Conservation (phyloP, 2,113 vertebrate genomes). For the Fukomys damarensis region DNA sequence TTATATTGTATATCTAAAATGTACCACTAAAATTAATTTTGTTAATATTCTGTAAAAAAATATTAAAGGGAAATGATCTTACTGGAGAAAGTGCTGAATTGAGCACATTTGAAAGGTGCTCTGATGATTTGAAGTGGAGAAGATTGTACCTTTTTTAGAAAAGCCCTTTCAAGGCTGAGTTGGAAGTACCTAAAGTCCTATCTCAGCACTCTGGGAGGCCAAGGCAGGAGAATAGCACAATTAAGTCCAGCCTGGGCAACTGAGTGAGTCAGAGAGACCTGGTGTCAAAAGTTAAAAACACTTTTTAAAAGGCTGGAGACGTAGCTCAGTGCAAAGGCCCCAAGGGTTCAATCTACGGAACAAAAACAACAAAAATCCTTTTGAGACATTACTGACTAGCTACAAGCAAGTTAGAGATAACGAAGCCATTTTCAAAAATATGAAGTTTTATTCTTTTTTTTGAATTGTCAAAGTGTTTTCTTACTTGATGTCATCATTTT, state of each 20-base stretch:
- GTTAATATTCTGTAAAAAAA: too few species aligned
- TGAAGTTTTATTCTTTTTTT: constrained; percentile 1
- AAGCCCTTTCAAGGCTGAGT: not conserved
- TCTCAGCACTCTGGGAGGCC: not conserved
- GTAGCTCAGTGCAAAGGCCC: not conserved
- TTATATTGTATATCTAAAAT: too few species aligned
- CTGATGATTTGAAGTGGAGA: not conserved
- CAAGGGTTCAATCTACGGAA: not conserved
- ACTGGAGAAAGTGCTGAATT: not conserved
- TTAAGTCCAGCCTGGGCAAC: not conserved
- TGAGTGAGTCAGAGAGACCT: not conserved
- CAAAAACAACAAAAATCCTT: not conserved
- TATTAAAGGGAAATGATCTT: not conserved
- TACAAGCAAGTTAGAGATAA: not conserved
- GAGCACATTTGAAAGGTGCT: not conserved
- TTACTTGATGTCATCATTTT: not conserved
- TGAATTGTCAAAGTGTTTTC: not conserved
- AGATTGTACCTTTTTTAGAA: not conserved
- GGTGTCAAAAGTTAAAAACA: not conserved
- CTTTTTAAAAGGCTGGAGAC: not conserved
- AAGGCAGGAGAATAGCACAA: not conserved
- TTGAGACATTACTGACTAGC: not conserved
- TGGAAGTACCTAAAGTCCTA: not conserved
- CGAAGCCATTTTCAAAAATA: not conserved
- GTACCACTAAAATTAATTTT: too few species aligned